Percentiles rank a stretch among this genome's conserved stretches.
Evolutionary conservation across 2,888 invertebrate species (phyloP).

Genomic region (Tinea trinotella): DNA sequence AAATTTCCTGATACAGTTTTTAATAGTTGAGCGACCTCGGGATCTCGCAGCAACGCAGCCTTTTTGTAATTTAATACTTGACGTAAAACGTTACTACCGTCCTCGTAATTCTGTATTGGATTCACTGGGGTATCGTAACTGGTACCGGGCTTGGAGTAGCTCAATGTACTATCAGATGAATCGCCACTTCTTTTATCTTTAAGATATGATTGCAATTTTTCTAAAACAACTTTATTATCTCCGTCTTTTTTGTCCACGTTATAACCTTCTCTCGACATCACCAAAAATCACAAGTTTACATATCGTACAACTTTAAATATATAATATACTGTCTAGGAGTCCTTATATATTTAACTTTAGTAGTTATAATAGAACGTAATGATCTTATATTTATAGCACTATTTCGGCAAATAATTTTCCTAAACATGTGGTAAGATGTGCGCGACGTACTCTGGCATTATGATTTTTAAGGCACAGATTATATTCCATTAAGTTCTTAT

Average conservation of each 20-base stretch:
- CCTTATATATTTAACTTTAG: background rate
- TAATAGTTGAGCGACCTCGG: conserved; percentile 56
- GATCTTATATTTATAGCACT: background rate
- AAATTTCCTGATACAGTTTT: conserved; percentile 54
- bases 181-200: conserved; percentile 62
- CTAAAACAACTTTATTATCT: conserved; percentile 63
- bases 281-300: conserved; percentile 34
- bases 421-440: background rate
- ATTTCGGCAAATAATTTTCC: background rate
- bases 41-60: conserved; percentile 56
- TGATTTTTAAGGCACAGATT: no score
- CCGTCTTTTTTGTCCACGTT: conserved; percentile 61
- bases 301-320: conserved; percentile 5
- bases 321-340: background rate
- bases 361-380: background rate
- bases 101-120: conserved; percentile 37
- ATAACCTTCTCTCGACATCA: conserved; percentile 69
- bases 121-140: conserved; percentile 46
- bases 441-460: no score
- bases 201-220: conserved; percentile 58
- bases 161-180: conserved; percentile 35
- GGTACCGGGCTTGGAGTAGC: conserved; percentile 52
- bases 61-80: conserved; percentile 65
- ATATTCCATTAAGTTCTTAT: no score
- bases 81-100: conserved; percentile 53